phyloP scores from a whole-genome alignment of 1,140 invertebrate genomes.

The Formica selysi region DNA sequence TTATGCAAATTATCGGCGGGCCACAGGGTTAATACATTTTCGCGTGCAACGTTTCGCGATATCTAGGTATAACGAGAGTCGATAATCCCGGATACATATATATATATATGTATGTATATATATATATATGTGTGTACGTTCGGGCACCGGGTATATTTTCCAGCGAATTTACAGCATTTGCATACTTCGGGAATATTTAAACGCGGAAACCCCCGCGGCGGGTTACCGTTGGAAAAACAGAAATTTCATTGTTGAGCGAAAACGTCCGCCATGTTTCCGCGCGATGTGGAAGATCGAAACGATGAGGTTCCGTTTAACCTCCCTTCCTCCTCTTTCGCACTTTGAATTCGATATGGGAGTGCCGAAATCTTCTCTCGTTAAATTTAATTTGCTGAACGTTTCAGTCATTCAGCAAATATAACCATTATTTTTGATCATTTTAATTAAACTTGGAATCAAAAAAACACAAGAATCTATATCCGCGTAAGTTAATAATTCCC shows the following conservation, averaged over 20 bases:
- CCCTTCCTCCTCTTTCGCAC: background rate
- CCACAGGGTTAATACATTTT: conserved; percentile 72
- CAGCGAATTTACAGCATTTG: conserved; percentile 67
- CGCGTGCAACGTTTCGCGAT: conserved; percentile 52
- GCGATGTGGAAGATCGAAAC: conserved; percentile 61
- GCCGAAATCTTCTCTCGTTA: conserved; percentile 12
- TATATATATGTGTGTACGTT: background rate
- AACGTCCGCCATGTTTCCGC: conserved; percentile 61
- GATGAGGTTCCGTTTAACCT: conserved; percentile 51
- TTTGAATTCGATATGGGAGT: conserved; percentile 12
- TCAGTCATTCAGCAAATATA: background rate
- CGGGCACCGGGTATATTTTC: conserved; percentile 57
- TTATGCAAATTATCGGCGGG: conserved; percentile 77
- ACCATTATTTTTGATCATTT: background rate
- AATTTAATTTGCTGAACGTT: background rate
- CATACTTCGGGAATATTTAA: conserved; percentile 64
- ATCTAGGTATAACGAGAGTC: conserved; percentile 33
- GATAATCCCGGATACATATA: background rate
- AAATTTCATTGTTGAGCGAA: conserved; percentile 61
- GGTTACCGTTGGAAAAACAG: conserved; percentile 62
- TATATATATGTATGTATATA: too few species aligned
- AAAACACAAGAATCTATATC: too few species aligned
- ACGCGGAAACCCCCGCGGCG: conserved; percentile 60
- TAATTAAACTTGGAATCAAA: background rate
- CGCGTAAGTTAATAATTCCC: too few species aligned